A percentile compares a stretch with the other conserved stretches of the same genome.
These are phyloP conservation scores for Papilio aristodemus DNA, from an alignment of 1,140 invertebrate genomes.

Conservation along the genomic window DNA sequence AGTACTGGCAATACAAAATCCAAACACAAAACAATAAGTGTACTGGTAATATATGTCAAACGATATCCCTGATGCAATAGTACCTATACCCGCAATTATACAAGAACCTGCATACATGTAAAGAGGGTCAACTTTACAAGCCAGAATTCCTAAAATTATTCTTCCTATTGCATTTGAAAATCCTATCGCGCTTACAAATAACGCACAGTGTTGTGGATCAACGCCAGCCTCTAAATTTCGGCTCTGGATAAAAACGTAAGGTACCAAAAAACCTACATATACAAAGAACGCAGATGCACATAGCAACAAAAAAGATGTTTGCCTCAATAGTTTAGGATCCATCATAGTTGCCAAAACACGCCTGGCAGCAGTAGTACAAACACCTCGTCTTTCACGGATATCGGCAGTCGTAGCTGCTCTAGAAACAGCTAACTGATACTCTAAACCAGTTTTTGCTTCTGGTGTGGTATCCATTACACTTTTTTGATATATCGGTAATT, in stretches of 20 bases:
- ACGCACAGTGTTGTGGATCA: constrained; percentile 48
- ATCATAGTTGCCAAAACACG: constrained; percentile 74
- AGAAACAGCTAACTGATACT: constrained; percentile 72
- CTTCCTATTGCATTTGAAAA: constrained; percentile 62
- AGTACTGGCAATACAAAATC: constrained; percentile 58
- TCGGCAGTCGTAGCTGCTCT: constrained; percentile 65
- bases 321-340: constrained; percentile 64
- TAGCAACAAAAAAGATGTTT: constrained; percentile 58
- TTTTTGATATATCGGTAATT: constrained; percentile 89
- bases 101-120: constrained; percentile 48
- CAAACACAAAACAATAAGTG: constrained; percentile 61
- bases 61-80: constrained; percentile 56
- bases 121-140: constrained; percentile 57
- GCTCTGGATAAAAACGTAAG: constrained; percentile 63
- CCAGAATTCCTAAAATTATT: constrained; percentile 56
- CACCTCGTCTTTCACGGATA: constrained; percentile 60
- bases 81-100: constrained; percentile 50
- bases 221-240: constrained; percentile 55
- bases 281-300: constrained; percentile 59
- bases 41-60: constrained; percentile 67
- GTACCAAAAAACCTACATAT: constrained; percentile 65
- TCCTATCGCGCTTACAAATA: constrained; percentile 65
- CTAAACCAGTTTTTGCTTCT: constrained; percentile 64
- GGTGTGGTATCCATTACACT: constrained; percentile 52
- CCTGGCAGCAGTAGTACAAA: constrained; percentile 67